Conservation (phyloP, 1,140 invertebrate species). For the Drosophila setifemur region DNA sequence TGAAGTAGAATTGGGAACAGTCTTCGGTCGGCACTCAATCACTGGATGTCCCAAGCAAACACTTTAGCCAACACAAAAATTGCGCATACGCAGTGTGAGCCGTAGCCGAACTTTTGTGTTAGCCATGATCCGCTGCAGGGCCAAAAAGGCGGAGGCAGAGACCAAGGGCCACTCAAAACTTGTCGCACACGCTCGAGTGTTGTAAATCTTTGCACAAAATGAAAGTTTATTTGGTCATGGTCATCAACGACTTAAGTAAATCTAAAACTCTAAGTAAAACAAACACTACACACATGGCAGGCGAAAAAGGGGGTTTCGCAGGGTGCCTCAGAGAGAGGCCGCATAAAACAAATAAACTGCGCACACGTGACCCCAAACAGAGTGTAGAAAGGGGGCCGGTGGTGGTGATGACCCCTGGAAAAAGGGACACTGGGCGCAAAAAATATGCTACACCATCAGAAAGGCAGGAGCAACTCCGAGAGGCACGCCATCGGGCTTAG, state of each 20-base stretch:
- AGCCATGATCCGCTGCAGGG: slow-evolving; percentile 6
- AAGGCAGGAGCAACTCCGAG: not conserved
- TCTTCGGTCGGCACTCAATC: slow-evolving; percentile 27
- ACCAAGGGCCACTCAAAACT: slow-evolving; percentile 51
- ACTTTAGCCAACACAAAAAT: slow-evolving; percentile 55
- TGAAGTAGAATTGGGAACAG: slow-evolving; percentile 31
- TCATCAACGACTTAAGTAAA: slow-evolving; percentile 79
- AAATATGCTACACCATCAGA: slow-evolving; percentile 50
- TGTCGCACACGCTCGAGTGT: slow-evolving; percentile 76
- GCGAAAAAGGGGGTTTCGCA: not conserved
- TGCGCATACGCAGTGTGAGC: slow-evolving; percentile 70
- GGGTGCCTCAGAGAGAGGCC: slow-evolving; percentile 31
- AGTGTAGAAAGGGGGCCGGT: not conserved
- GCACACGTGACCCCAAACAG: slow-evolving; percentile 70
- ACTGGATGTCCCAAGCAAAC: slow-evolving; percentile 47
- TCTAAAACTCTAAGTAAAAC: slow-evolving; percentile 80
- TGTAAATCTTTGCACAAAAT: slow-evolving; percentile 77
- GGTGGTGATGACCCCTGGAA: slow-evolving; percentile 45
- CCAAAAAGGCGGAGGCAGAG: slow-evolving; percentile 3
- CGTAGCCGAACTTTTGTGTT: slow-evolving; percentile 38
- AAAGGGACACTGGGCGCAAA: slow-evolving; percentile 38
- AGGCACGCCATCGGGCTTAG: slow-evolving; percentile 5
- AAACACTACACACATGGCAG: slow-evolving; percentile 48
- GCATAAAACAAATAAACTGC: slow-evolving; percentile 77
- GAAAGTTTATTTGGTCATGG: slow-evolving; percentile 80